phyloP scores from a whole-genome alignment of 2,113 vertebrate genomes.

The Aspiorhynchus laticeps region DNA sequence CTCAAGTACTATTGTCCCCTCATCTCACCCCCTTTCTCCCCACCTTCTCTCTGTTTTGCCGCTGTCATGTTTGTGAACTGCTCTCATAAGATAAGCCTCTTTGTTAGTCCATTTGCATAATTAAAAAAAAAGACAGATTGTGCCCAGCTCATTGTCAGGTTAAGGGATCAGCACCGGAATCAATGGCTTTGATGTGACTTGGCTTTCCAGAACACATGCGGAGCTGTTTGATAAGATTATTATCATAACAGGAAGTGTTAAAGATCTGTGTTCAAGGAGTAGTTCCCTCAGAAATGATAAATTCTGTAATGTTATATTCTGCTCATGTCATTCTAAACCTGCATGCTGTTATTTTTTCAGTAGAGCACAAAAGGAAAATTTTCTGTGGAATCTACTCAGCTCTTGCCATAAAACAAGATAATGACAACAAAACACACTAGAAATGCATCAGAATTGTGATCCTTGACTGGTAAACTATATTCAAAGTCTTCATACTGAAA shows the following conservation, averaged over 20 bases:
- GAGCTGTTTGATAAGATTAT: slow-evolving; percentile 36
- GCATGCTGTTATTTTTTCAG: neutral
- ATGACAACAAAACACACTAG: neutral
- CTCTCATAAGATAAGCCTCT: slow-evolving; percentile 65
- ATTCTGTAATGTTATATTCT: neutral
- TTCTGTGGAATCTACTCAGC: neutral
- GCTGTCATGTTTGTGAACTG: slow-evolving; percentile 47
- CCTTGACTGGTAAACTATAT: neutral
- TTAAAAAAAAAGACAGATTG: slow-evolving; percentile 57
- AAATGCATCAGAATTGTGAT: neutral
- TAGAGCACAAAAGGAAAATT: neutral
- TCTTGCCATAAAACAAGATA: neutral
- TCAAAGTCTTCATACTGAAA: neutral
- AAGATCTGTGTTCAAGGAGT: neutral
- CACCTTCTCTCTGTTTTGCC: neutral
- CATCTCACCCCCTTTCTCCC: neutral
- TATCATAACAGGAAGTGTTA: neutral
- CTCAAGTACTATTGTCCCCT: slow-evolving; percentile 11
- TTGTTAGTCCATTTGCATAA: slow-evolving; percentile 62
- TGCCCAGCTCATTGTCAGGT: slow-evolving; percentile 44
- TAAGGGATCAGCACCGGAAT: slow-evolving; percentile 25
- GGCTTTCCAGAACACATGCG: slow-evolving; percentile 10
- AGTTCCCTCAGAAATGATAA: neutral
- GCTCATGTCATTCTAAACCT: neutral
- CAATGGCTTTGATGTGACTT: neutral